phyloP scores from a whole-genome alignment of 2,113 vertebrate species.

The Hemiscyllium ocellatum region DNA sequence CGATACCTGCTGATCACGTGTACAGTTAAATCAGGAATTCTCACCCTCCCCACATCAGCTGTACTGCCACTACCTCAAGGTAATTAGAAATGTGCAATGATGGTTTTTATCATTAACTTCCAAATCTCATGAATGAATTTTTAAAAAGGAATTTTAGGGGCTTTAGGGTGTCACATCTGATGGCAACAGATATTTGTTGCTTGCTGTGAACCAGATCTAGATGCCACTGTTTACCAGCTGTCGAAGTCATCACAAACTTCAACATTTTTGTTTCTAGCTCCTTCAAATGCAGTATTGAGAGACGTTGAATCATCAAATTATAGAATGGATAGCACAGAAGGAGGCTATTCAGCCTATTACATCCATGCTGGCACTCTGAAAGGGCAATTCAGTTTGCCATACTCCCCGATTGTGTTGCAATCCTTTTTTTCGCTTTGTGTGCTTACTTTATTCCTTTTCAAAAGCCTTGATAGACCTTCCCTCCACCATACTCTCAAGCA shows the following conservation, averaged over 20 bases:
- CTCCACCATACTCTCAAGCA: not conserved
- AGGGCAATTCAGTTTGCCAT: no score
- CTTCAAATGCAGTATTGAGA: not conserved
- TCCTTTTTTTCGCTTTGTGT: not conserved
- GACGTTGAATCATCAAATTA: not conserved
- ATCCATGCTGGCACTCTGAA: no score
- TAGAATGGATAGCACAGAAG: not conserved
- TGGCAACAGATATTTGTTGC: not conserved
- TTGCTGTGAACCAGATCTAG: not conserved
- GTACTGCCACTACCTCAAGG: not conserved
- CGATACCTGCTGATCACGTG: not conserved
- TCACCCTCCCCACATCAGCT: not conserved
- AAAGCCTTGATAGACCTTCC: not conserved
- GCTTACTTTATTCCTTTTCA: not conserved
- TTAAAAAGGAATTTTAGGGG: not conserved
- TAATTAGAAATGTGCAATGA: not conserved
- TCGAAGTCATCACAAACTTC: not conserved
- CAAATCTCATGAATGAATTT: not conserved
- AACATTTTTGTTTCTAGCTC: not conserved
- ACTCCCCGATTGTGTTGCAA: not conserved
- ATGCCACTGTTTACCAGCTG: not conserved
- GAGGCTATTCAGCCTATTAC: not conserved
- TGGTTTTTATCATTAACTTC: not conserved
- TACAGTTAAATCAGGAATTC: not conserved
- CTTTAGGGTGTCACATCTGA: not conserved